These are phyloP conservation scores for Falcunculus frontatus DNA, from an alignment of 2,113 vertebrate species.

Conservation along the genomic window DNA sequence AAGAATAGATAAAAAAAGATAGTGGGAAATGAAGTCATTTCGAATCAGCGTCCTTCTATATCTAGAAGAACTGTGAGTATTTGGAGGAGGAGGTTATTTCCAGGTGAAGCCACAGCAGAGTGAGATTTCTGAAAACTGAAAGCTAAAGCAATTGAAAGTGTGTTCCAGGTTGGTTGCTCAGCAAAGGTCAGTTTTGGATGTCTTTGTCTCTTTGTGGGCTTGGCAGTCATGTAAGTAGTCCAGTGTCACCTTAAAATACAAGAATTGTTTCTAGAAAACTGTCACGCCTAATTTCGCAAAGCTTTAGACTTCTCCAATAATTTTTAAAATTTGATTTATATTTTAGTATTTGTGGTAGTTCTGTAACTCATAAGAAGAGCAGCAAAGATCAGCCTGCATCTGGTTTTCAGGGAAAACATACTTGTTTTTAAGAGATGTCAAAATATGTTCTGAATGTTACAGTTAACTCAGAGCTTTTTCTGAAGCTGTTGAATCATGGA, in stretches of 20 bases:
- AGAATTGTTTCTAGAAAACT: not conserved
- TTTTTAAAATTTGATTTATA: not conserved
- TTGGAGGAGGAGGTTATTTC: not conserved
- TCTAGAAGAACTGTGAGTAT: not conserved
- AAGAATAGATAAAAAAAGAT: not conserved
- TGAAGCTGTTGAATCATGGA: not conserved
- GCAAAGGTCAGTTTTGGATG: not conserved
- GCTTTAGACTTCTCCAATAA: fast-evolving
- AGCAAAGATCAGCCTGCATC: not conserved
- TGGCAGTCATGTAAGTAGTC: not conserved
- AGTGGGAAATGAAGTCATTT: fast-evolving
- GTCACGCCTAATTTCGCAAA: not conserved
- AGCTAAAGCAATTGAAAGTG: not conserved
- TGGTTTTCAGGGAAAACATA: not conserved
- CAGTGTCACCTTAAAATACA: not conserved
- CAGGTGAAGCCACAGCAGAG: not conserved
- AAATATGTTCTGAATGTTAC: not conserved
- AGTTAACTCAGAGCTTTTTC: not conserved
- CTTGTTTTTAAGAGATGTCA: not conserved
- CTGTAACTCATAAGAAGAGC: not conserved
- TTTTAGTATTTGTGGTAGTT: not conserved
- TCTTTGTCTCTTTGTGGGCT: not conserved
- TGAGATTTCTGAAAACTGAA: not conserved
- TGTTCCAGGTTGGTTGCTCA: not conserved
- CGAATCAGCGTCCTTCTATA: not conserved